phyloP scores from a whole-genome alignment of 2,113 vertebrate genomes.

The rat (Rattus norvegicus) region GRCr8 NC_086029.1:76440001-76440500 shows the following conservation, averaged over 20 bases:
- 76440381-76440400: not conserved
- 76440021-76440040: not conserved
- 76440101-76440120: constrained; percentile 45
- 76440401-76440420: constrained; percentile 29
- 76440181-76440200: constrained; percentile 2
- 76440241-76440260: not conserved
- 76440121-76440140: constrained; percentile 48
- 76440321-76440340: not conserved
- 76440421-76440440: not conserved
- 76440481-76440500: not conserved
- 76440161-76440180: not conserved
- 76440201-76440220: not conserved
- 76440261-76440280: not conserved
- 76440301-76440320: constrained; percentile 9
- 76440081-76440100: constrained; percentile 28
- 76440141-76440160: not conserved
- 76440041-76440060: not conserved
- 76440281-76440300: not conserved
- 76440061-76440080: constrained; percentile 43
- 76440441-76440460: not conserved
- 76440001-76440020: constrained; percentile 12
- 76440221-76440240: not conserved
- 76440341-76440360: constrained; percentile 14
- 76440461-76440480: not conserved
- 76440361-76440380: constrained; percentile 2